Conservation (phyloP, 2,113 vertebrate species). For the Takifugu bimaculatus region DNA sequence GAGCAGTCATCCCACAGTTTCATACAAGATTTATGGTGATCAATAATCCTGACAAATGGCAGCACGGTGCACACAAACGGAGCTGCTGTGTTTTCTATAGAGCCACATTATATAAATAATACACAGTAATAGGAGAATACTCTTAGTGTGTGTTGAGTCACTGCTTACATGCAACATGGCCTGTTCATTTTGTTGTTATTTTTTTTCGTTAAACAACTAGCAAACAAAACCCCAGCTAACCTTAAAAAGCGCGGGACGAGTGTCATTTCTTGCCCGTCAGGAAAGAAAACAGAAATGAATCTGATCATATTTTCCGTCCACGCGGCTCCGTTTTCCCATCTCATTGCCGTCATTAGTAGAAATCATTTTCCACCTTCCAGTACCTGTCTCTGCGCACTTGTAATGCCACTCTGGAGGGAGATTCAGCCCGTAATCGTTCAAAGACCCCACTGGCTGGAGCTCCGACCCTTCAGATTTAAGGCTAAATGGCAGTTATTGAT, state of each 20-base stretch:
- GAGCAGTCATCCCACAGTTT: conserved; percentile 52
- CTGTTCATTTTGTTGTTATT: not conserved
- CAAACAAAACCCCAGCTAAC: not conserved
- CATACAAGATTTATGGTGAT: conserved; percentile 55
- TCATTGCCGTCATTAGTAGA: conserved; percentile 13
- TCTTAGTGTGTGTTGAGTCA: not conserved
- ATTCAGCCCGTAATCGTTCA: conserved; percentile 16
- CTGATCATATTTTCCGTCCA: conserved; percentile 10
- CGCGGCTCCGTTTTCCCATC: conserved; percentile 16
- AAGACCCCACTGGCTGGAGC: conserved; percentile 15
- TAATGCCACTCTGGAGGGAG: conserved; percentile 10
- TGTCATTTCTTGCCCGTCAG: not conserved
- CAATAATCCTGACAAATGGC: conserved; percentile 62
- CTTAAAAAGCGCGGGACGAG: not conserved
- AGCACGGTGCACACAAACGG: conserved; percentile 53
- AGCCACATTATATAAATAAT: conserved; percentile 37
- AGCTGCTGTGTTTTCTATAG: conserved; percentile 26
- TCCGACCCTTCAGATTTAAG: conserved; percentile 31
- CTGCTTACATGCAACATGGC: too few relatives aligned
- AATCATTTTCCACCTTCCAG: conserved; percentile 13
- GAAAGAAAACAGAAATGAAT: conserved; percentile 16
- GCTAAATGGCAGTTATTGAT: conserved; percentile 56
- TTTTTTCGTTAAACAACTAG: not conserved
- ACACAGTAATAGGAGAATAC: not conserved
- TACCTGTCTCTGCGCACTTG: conserved; percentile 21